Evolutionary conservation across 2,113 vertebrate species (phyloP), one percentile per base, ranked within the genome.

Genomic region (Oncorhynchus clarkii): DNA sequence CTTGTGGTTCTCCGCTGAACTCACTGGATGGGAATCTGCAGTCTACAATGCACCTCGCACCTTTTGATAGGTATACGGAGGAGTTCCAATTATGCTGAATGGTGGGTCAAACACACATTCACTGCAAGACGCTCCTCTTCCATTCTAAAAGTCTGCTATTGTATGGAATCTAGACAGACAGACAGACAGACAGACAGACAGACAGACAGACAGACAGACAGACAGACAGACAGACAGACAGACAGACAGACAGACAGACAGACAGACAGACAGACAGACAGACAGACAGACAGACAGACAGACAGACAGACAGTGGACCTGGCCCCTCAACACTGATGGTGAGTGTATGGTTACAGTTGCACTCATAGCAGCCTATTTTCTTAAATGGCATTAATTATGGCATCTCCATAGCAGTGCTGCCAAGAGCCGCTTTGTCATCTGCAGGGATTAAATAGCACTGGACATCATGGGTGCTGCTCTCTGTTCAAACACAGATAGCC

Each of bases 1-100:
- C 93, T 94, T 86, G 93, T 86, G 94, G 93, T 69, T 68, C 69
- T 67, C 29, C 72, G 54, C 75, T 59, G 91, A 76, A 84, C 39
- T 78, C 60, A 67, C 76, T 78, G 34, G 51, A 27, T 31, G 16
- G 34, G 62, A 73, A 73, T 26, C 64, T 64, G 39, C 39, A 74
- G 73, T 39, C 59, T 48, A 48, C 59, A 29, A 20, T 73, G 59
- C 24, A 27, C 31, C 70, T 26, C 74, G 18, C 66, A 84, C 75
- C 64, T 80, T 66, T 62, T 18, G 20, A 24, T 62, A 54, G 75
- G 74, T 22, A 66, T 26, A 31, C 4, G 65, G 20, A 29, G 29
- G 49, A 13, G 16, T 67, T n/a, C 62, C 34, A 26, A 45, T 57
- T 51, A 71, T 24, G 7, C 20, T 24, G 20, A 62, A 22, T 24